Evolutionary conservation across 2,888 invertebrate species (phyloP), one percentile per base, ranked within the genome.

Genomic region (Microplitis deprimator): DNA sequence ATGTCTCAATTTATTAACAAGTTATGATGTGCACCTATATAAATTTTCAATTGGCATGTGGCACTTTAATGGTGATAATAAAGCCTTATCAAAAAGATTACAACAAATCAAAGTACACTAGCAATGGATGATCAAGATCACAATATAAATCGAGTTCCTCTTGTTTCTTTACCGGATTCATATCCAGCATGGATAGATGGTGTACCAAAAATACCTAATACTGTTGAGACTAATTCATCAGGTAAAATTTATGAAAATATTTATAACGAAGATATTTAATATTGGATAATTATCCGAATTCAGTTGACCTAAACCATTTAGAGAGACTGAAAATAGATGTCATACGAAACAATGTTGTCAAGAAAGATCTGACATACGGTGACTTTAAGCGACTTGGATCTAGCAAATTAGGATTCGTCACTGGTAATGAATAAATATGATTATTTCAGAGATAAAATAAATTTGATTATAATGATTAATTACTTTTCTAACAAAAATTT

Each of bases 371-470:
- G 20, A 87, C 86, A 0, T 83, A 85, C 68, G 86, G 84, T 5
- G 88, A 89, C 69, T 81, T 89, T 3, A 86, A 82, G 74, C 77
- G 83, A 20, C 80, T 89, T 0, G 86, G 88, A 20, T 84, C 85
- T 75, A 87, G 87, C 75, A 85, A 82, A 73, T 84, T 86, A 72
- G 89, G 89, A 70, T 83, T 89, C 65, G 88, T 89, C 68, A 85
- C 86, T 82, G 89, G 89, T 89, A 86, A 81, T 79, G 72, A 41
- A 67, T 59, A 13, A 8, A 69, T 41, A 29, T 2, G 29, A 29
- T 29, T 29, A 29, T 29, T 29, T 29, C 4, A 29, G 29, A 29
- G 29, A 29, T 29, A 29, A 29, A 29, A 29, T 29, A 29, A 29
- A 29, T 29, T 29, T 29, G 29, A 29, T 29, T 29, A 29, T 2